Evolutionary conservation across 2,113 vertebrate genomes (phyloP).

Genomic region (Coracopsis vasa): DNA sequence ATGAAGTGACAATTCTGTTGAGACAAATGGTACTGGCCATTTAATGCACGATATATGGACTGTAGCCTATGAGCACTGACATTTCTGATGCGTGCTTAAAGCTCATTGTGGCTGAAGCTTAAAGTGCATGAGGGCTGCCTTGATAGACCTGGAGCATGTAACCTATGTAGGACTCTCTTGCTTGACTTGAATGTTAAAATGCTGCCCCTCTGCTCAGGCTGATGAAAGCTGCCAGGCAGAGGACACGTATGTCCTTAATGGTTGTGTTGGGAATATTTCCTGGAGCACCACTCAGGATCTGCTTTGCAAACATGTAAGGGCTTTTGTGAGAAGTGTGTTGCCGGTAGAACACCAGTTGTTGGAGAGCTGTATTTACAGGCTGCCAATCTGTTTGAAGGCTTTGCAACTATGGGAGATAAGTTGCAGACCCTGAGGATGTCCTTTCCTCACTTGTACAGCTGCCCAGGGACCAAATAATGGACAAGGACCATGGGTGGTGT

Average conservation of each 20-base stretch:
- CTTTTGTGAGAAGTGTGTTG: neutral
- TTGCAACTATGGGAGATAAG: neutral
- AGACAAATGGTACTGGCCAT: neutral
- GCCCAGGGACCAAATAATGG: neutral
- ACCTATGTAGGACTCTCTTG: neutral
- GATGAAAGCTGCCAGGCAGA: neutral
- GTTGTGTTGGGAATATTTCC: neutral
- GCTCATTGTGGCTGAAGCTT: neutral
- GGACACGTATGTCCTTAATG: neutral
- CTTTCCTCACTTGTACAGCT: neutral
- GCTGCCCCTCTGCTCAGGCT: neutral
- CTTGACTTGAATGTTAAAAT: rapidly evolving
- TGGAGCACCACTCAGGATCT: neutral
- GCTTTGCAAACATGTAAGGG: neutral
- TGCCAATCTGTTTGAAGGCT: neutral
- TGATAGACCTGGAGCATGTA: rapidly evolving
- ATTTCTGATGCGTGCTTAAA: neutral
- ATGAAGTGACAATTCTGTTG: neutral
- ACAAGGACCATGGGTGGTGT: neutral
- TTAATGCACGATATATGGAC: neutral
- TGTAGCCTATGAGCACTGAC: neutral
- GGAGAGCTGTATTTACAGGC: neutral
- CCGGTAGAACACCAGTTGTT: neutral
- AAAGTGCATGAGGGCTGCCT: neutral
- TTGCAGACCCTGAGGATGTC: neutral